A percentile compares a stretch with the other conserved stretches of the same genome.
phyloP scores from a whole-genome alignment of 1,140 invertebrate species.

The Halyomorpha halys region DNA sequence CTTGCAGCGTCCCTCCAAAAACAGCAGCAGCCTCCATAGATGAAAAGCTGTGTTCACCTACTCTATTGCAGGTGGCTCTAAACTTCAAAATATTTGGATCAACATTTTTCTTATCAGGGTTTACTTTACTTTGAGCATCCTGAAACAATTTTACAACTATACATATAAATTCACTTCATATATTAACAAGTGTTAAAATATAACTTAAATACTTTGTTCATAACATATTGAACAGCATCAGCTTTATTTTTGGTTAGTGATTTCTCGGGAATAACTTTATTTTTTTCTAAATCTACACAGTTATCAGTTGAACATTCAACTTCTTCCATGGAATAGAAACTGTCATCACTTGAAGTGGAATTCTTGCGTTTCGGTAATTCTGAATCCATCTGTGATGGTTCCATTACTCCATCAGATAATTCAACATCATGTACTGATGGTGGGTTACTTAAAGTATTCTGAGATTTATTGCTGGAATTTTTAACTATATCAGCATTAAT shows the following conservation, averaged over 20 bases:
- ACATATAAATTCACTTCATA: neutral
- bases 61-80: constrained; percentile 46
- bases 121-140: neutral
- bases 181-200: neutral
- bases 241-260: neutral
- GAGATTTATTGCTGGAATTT: neutral
- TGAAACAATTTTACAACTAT: neutral
- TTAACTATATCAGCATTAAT: neutral
- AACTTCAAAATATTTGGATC: constrained; percentile 35
- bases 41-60: constrained; percentile 44
- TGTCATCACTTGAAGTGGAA: constrained; percentile 1
- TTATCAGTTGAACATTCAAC: constrained; percentile 20
- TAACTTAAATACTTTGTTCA: neutral
- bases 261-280: neutral
- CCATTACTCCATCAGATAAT: neutral
- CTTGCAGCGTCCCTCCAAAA: constrained; percentile 45
- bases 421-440: neutral
- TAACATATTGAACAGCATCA: neutral
- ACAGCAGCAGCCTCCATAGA: constrained; percentile 42
- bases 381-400: neutral
- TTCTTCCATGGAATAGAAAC: constrained; percentile 18
- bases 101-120: neutral
- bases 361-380: constrained; percentile 31
- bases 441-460: neutral
- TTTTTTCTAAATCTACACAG: constrained; percentile 19